Evolutionary conservation across 2,113 vertebrate species (phyloP).

Genomic region (Takifugu bimaculatus): DNA sequence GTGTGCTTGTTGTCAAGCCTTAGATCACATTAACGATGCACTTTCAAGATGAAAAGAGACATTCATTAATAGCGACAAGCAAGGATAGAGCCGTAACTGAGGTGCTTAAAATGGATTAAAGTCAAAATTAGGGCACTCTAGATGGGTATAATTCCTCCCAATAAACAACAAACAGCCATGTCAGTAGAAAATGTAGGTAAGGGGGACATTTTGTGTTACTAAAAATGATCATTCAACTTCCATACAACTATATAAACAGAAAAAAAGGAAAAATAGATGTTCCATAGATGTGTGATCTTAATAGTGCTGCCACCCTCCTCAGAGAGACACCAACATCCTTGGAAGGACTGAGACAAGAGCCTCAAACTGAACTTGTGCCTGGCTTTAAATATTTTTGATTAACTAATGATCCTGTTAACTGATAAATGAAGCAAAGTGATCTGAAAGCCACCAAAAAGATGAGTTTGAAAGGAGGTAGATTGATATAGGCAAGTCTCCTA

Average conservation of each 20-base stretch:
- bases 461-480: background rate
- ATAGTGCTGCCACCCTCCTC: no score
- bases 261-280: no score
- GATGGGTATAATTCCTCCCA: background rate
- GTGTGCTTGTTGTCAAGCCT: constrained; percentile 26
- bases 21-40: constrained; percentile 18
- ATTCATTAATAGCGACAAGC: constrained; percentile 12
- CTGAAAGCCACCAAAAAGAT: background rate
- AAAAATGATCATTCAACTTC: constrained; percentile 39
- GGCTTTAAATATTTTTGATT: constrained; percentile 38
- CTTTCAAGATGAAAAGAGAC: constrained; percentile 17
- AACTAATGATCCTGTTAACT: constrained; percentile 12
- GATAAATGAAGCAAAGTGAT: constrained; percentile 16
- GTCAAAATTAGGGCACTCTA: constrained; percentile 1
- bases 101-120: background rate
- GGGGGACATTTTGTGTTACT: constrained; percentile 17
- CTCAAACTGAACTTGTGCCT: constrained; percentile 5
- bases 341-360: constrained; percentile 11
- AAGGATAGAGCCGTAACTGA: background rate
- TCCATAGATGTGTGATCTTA: no score
- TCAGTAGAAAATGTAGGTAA: constrained; percentile 30
- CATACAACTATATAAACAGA: no score
- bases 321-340: constrained; percentile 5
- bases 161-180: constrained; percentile 11
- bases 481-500: background rate